These are phyloP conservation scores for Sinhomidia bicolor DNA, from an alignment of 2,888 invertebrate species.

Conservation along the genomic window DNA sequence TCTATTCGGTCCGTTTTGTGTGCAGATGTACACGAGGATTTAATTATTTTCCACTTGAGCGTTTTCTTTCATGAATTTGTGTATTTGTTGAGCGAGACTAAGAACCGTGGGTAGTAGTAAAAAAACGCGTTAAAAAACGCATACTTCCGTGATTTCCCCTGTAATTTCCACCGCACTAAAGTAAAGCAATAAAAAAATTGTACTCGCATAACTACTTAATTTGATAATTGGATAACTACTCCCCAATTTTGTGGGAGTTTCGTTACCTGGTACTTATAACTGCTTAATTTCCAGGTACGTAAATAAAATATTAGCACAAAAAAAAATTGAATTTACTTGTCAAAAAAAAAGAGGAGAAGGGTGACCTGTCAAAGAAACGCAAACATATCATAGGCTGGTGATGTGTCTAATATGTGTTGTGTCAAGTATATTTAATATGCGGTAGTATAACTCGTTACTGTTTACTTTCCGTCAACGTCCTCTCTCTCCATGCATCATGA, in stretches of 20 bases:
- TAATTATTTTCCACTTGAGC: slow-evolving; percentile 56
- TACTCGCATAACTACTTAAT: slow-evolving; percentile 44
- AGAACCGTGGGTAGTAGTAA: slow-evolving; percentile 10
- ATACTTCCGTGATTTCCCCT: not conserved
- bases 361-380: slow-evolving; percentile 51
- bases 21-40: slow-evolving; percentile 32
- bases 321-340: slow-evolving; percentile 22
- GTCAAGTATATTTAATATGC: slow-evolving; percentile 42
- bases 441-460: not conserved
- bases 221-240: slow-evolving; percentile 39
- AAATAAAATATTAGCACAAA: not conserved
- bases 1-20: too few relatives aligned
- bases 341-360: not conserved
- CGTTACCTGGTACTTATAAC: too few relatives aligned
- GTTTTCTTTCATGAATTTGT: too few relatives aligned
- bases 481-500: too few relatives aligned
- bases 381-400: not conserved
- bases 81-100: too few relatives aligned
- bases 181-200: not conserved
- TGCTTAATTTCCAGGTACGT: not conserved
- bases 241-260: not conserved
- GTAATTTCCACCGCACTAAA: slow-evolving; percentile 2
- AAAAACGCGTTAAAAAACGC: not conserved
- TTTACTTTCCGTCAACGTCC: not conserved
- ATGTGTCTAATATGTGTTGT: slow-evolving; percentile 2